Base-by-base conservation (phyloP, 2,797 vertebrate species). In the Dallia pectoralis region DNA sequence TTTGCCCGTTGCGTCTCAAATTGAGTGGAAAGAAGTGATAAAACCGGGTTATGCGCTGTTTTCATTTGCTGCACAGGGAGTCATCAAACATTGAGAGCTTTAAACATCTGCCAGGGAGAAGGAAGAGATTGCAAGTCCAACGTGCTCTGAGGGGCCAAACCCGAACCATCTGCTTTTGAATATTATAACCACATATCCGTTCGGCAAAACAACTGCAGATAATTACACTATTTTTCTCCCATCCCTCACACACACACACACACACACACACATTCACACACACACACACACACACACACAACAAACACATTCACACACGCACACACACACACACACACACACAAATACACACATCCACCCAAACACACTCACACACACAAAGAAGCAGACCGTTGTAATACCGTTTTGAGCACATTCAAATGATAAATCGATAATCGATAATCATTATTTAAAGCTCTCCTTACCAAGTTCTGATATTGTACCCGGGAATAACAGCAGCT, bases 51-150 rank as follows among this genome's bases (percentile, higher is more conserved):
- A 64, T 80, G 69, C 74, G 22, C 70, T 70, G 2, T 40, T 77
- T 78, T 79, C 73, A 74, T 51, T 74, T 77, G 56, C 71, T 76
- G 73, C 74, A 82, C 79, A 67, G 73, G 59, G 74, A 84, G 74
- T 73, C 75, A 82, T 75, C 78, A 81, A 81, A 81, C 78, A 82
- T 82, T 76, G 83, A 79, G 71, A n/a, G 15, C 74, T 82, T 67
- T 73, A 78, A 86, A 87, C 86, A 86, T 87, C 80, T 89, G 85
- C 83, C 80, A 82, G 49, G 78, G 73, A 73, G 85, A 73, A 79
- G 56, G 66, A 69, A 69, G 77, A 25, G 36, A 86, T 81, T 86
- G 87, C 85, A 89, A 36, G 81, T 83, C 84, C 84, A 82, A 84
- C 87, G 77, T 84, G 75, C 71, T 84, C 79, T 84, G 81, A 70